A percentile compares a stretch with the other conserved stretches of the same genome.
These are phyloP conservation scores for Neolamprologus sp. DNA, from an alignment of 2,113 vertebrate genomes.

Conservation along the genomic window DNA sequence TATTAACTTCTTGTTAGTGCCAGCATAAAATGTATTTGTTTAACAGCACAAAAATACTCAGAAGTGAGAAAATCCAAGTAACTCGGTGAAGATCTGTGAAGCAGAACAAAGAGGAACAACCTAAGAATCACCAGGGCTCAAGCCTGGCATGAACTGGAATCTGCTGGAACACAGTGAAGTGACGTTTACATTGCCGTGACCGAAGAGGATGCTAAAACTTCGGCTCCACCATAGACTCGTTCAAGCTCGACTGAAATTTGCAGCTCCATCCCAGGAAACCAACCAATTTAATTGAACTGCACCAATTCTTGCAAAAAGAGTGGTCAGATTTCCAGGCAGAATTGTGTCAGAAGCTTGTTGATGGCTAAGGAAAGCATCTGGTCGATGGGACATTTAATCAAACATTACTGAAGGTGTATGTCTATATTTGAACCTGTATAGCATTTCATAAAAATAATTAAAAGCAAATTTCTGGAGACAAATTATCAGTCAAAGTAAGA, in stretches of 20 bases:
- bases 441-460: background rate
- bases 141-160: background rate
- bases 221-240: background rate
- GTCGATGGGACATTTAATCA: background rate
- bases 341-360: background rate
- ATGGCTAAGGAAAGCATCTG: background rate
- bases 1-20: fast-evolving
- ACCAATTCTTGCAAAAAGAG: background rate
- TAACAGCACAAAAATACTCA: background rate
- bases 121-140: background rate
- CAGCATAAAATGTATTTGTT: background rate
- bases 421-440: background rate
- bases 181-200: background rate
- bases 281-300: background rate
- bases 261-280: background rate
- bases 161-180: background rate
- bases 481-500: background rate
- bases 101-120: background rate
- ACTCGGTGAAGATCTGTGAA: background rate
- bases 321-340: background rate
- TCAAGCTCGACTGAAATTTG: background rate
- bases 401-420: fast-evolving
- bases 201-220: background rate
- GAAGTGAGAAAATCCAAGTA: background rate
- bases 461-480: background rate